Evolutionary conservation across 2,888 invertebrate species (phyloP).

Genomic region (Amphiduros pacificus): DNA sequence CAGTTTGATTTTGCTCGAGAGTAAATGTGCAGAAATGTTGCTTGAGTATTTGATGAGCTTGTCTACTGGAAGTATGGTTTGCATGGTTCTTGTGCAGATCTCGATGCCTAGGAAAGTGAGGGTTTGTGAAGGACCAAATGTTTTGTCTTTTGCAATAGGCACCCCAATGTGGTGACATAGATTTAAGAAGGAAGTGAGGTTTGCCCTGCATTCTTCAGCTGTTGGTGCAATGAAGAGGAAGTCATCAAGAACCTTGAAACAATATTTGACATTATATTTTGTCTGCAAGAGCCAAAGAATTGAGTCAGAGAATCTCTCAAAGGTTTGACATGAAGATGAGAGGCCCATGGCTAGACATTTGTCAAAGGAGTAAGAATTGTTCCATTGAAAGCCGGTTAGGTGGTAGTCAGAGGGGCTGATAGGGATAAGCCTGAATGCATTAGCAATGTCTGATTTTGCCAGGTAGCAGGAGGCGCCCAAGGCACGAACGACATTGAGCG

Average conservation of each 20-base stretch:
- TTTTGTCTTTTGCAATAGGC: not conserved
- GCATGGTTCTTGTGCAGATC: not conserved
- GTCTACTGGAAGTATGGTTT: not conserved
- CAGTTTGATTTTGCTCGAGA: not conserved
- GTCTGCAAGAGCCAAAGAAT: not conserved
- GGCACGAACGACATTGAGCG: not conserved
- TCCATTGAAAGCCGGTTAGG: not conserved
- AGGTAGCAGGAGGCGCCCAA: not conserved
- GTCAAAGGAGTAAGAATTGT: not conserved
- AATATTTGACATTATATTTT: not conserved
- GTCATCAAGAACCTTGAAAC: not conserved
- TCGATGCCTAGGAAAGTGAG: not conserved
- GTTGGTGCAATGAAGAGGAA: not conserved
- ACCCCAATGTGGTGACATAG: not conserved
- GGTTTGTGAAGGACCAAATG: not conserved
- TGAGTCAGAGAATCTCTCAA: not conserved
- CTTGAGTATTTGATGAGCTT: not conserved
- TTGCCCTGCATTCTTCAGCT: not conserved
- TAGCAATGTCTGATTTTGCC: not conserved
- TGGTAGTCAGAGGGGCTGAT: not conserved
- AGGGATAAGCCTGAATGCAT: not conserved
- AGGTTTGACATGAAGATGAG: not conserved
- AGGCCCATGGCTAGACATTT: not conserved
- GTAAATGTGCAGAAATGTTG: not conserved
- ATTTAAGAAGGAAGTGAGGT: not conserved